Base-by-base conservation (phyloP, 2,888 invertebrate species). In the Ectobius pallidus region DNA sequence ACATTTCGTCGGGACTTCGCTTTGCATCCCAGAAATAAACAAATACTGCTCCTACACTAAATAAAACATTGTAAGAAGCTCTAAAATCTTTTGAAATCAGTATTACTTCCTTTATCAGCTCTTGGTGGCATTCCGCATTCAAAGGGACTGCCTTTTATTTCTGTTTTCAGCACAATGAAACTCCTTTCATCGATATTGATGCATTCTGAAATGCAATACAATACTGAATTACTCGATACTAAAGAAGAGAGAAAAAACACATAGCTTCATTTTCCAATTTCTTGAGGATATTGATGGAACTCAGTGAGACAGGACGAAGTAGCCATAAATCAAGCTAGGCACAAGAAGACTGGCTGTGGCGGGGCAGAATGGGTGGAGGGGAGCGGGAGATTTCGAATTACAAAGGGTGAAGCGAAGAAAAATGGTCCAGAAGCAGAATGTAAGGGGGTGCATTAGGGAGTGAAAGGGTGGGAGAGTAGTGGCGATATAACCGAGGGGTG, bases 391-490 rank as follows among this genome's bases (percentile, higher is more conserved):
- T 72, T 72, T 72, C 72, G 68, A 72, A 72, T 72, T 72, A 72
- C 72, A 72, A 72, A 72, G 72, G 63, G 52, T 68, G 72, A 69
- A 67, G 65, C 63, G 72, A 72, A 72, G 72, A 72, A 72, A 72
- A 72, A 72, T 72, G 72, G 72, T 72, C 72, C 58, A 68, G 65
- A 71, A 71, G 49, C 62, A 63, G 71, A 71, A 71, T 71, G 71
- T 46, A 30, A 27, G 65, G 65, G 62, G 65, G 63, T 65, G 46
- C 65, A 65, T 65, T 65, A 65, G 65, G 65, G 46, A 65, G 65
- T 25, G 65, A 65, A 65, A 46, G 65, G 65, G 25, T 44, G 42
- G 65, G 32, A 20, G 62, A 6, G 32, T n/a, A n/a, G n/a, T n/a
- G n/a, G n/a, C n/a, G n/a, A n/a, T n/a, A n/a, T n/a, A n/a, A n/a